Evolutionary conservation across 2,113 vertebrate genomes (phyloP).

Genomic region (Psettodes erumei): DNA sequence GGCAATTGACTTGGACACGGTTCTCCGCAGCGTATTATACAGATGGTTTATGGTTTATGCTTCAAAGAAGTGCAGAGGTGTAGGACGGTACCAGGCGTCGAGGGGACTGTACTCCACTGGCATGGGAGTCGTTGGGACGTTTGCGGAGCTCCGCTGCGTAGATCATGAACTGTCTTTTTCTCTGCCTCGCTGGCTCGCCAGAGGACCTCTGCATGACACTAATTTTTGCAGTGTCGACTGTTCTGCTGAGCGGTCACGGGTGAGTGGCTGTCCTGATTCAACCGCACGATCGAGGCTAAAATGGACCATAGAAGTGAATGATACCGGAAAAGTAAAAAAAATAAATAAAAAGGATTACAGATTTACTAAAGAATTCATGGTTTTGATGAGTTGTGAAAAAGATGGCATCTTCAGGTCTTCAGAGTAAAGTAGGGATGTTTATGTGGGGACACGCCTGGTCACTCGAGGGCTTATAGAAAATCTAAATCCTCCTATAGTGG

Average conservation of each 20-base stretch:
- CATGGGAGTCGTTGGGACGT: constrained; percentile 66
- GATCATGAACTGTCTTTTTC: constrained; percentile 69
- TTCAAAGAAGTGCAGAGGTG: constrained; percentile 68
- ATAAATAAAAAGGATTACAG: neutral
- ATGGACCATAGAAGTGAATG: constrained; percentile 27
- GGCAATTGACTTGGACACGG: constrained; percentile 69
- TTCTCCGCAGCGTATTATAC: constrained; percentile 61
- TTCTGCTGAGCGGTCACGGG: constrained; percentile 67
- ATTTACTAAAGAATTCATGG: neutral
- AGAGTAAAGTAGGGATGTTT: constrained; percentile 46
- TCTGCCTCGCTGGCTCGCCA: constrained; percentile 59
- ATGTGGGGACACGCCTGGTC: constrained; percentile 50
- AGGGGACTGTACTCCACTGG: constrained; percentile 47
- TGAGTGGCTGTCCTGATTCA: constrained; percentile 68
- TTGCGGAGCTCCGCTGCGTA: constrained; percentile 48
- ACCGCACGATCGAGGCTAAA: constrained; percentile 67
- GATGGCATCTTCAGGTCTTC: constrained; percentile 45
- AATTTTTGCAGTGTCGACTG: constrained; percentile 73
- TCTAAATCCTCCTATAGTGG: constrained; percentile 70
- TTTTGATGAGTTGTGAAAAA: constrained; percentile 51
- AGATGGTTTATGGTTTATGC: constrained; percentile 74
- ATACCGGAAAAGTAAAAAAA: constrained; percentile 17
- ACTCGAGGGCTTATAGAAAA: constrained; percentile 72
- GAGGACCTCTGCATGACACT: constrained; percentile 70
- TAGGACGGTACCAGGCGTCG: constrained; percentile 52